Evolutionary conservation across 2,797 vertebrate genomes (phyloP), one percentile per base, ranked within the genome.

Genomic region (Ataeniobius toweri): DNA sequence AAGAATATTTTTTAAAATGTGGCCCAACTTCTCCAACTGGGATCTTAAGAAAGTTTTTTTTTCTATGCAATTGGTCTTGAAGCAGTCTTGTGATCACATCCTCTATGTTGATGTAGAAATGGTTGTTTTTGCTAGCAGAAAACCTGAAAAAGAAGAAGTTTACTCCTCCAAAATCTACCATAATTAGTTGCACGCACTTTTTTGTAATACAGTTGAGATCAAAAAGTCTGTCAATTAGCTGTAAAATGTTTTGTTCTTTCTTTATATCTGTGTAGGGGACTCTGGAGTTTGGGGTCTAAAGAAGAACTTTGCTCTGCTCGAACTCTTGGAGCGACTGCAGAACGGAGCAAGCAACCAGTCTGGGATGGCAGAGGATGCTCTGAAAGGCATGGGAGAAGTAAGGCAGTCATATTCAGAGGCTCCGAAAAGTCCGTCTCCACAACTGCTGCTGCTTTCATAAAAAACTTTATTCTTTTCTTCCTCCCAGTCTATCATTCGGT

Each of bases 221-320:
- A 26, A 12, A n/a, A 14, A 26, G 26, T 61, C 58, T 28, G 26
- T 26, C 58, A 31, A 26, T 28, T 16, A 28, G 26, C 58, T 61
- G 58, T 28, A 22, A 65, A 22, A 65, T 22, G 8, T 41, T 65
- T 41, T 1, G 7, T 7, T 63, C 51, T 61, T 7, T 73, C 13
- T 18, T 3, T 4, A 16, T 36, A 0, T 74, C 9, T 81, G 0
- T 75, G 77, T 59, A 99, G 98, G 98, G 26, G 98, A 99, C 89
- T 99, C 98, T 63, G 98, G 98, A 81, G 97, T 99, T 71, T 99
- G 98, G 98, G 98, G 98, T 36, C 91, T 99, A 86, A 99, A 99
- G 93, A 99, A 99, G 92, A 99, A 99, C 93, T 99, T 99, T 94
- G 98, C 98, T 88, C 94, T 99, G 86, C 94, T 99, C 72, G 98